phyloP scores from a whole-genome alignment of 1,140 invertebrate genomes.

The Holotrichia oblita region DNA sequence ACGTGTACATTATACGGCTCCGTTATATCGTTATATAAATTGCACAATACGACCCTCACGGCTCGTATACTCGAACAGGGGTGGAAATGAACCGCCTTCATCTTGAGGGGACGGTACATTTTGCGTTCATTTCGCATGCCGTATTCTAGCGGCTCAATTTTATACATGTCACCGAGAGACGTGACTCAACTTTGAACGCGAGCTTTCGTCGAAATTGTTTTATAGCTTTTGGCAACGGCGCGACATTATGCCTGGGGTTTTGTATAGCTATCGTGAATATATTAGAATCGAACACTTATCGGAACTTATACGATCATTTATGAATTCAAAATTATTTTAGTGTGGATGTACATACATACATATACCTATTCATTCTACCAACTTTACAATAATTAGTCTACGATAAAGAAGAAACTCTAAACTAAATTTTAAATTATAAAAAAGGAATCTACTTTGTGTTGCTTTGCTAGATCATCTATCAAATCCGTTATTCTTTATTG shows the following conservation, averaged over 20 bases:
- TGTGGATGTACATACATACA: too few relatives aligned
- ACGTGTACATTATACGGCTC: constrained; percentile 47
- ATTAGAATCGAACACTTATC: not conserved
- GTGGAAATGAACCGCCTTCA: constrained; percentile 29
- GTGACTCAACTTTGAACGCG: constrained; percentile 48
- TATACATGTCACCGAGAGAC: constrained; percentile 51
- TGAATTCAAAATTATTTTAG: not conserved
- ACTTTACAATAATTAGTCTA: too few relatives aligned
- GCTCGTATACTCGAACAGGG: constrained; percentile 41
- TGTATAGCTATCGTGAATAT: not conserved
- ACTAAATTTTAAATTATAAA: too few relatives aligned
- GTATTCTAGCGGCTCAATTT: constrained; percentile 50
- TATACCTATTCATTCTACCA: too few relatives aligned
- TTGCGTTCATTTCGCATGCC: constrained; percentile 42
- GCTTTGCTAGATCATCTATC: too few relatives aligned
- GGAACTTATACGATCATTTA: not conserved
- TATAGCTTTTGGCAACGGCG: constrained; percentile 44
- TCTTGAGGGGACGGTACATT: constrained; percentile 49
- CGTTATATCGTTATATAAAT: constrained; percentile 48
- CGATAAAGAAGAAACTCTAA: too few relatives aligned
- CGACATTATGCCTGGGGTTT: not conserved
- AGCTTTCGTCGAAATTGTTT: constrained; percentile 48
- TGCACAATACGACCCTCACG: constrained; percentile 45
- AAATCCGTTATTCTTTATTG: too few relatives aligned
- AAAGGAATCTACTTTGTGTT: too few relatives aligned